A percentile compares a stretch with the other conserved stretches of the same genome.
phyloP scores from a whole-genome alignment of 2,888 invertebrate species.

The Andrena praecox region DNA sequence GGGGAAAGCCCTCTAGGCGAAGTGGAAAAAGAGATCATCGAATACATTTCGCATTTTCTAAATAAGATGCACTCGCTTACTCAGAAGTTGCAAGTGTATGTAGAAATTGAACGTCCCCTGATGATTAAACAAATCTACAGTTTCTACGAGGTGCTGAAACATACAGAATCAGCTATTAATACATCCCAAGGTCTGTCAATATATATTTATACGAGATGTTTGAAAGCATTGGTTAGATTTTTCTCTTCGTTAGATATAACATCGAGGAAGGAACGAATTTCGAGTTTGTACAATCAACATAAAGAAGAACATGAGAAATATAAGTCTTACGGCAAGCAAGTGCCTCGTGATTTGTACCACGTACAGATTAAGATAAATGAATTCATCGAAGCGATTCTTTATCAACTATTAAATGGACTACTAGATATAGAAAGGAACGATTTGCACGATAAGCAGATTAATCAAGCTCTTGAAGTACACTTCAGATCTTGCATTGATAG shows the following conservation, averaged over 20 bases:
- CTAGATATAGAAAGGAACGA: constrained; percentile 29
- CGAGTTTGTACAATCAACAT: constrained; percentile 43
- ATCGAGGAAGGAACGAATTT: constrained; percentile 46
- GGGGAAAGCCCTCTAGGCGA: constrained; percentile 39
- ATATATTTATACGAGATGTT: background rate
- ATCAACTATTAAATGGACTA: constrained; percentile 46
- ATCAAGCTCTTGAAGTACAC: constrained; percentile 62
- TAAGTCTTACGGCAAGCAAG: constrained; percentile 33
- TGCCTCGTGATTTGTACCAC: constrained; percentile 49
- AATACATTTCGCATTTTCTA: constrained; percentile 52
- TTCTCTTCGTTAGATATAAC: constrained; percentile 27
- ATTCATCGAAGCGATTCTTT: constrained; percentile 46
- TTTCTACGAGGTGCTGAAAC: constrained; percentile 56
- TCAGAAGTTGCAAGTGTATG: constrained; percentile 65
- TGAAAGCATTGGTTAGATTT: background rate
- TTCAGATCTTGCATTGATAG: constrained; percentile 68
- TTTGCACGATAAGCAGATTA: constrained; percentile 65
- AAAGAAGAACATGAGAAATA: constrained; percentile 45
- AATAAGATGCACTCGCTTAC: constrained; percentile 66
- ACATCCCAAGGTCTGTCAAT: constrained; percentile 55
- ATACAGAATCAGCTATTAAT: constrained; percentile 54
- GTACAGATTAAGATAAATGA: constrained; percentile 43
- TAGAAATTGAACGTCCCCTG: constrained; percentile 61
- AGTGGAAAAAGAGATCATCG: constrained; percentile 55
- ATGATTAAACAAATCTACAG: constrained; percentile 54